Evolutionary conservation across 2,797 vertebrate genomes (phyloP).

Genomic region (Spondyliosoma cantharus): DNA sequence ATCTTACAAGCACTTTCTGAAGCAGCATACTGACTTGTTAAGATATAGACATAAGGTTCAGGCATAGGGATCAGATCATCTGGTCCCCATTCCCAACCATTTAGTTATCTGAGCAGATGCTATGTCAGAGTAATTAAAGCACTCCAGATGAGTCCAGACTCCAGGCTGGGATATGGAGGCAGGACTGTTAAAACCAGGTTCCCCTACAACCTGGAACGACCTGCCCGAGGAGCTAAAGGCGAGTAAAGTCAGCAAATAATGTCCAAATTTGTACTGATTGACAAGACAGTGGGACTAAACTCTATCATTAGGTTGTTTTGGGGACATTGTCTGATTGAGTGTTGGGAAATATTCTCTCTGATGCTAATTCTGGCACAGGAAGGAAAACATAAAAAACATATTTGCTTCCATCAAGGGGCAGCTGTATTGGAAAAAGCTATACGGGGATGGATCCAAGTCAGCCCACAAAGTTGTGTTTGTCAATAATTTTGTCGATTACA

Average conservation of each 20-base stretch:
- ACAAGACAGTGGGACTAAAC: neutral
- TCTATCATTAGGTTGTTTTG: neutral
- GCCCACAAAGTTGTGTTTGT: neutral
- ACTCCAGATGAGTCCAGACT: neutral
- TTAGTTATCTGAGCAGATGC: neutral
- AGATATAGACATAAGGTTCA: too few species aligned
- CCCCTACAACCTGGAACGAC: neutral
- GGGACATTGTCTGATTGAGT: neutral
- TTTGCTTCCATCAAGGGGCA: neutral
- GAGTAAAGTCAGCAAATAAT: neutral
- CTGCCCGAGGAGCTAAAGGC: neutral
- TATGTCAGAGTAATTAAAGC: neutral
- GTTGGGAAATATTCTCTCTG: neutral
- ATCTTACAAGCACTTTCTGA: too few species aligned
- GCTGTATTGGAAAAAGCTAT: neutral
- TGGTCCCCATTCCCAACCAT: neutral
- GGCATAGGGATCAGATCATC: neutral
- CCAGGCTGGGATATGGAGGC: neutral
- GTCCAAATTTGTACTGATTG: neutral
- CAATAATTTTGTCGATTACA: slow-evolving; percentile 4
- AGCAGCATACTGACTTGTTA: too few species aligned
- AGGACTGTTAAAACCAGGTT: neutral
- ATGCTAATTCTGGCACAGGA: slow-evolving; percentile 7
- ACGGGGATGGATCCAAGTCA: neutral
- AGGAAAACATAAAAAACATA: neutral